Evolutionary conservation across 1,140 invertebrate species (phyloP).

Genomic region (Bombus pyrosoma): DNA sequence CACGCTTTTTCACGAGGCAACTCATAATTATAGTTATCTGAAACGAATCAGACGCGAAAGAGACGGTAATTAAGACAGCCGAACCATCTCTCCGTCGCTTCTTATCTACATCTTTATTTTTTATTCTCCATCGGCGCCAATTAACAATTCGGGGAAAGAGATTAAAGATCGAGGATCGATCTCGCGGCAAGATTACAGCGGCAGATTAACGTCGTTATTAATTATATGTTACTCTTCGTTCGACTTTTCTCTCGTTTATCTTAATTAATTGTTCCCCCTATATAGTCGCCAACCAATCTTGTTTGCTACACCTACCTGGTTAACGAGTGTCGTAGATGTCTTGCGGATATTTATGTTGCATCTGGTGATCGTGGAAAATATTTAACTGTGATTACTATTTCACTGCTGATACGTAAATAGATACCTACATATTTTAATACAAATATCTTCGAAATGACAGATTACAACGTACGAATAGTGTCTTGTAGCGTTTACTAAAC

Average conservation of each 20-base stretch:
- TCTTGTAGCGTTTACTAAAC: too few relatives aligned
- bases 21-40: constrained; percentile 35
- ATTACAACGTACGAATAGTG: too few relatives aligned
- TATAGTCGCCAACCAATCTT: not conserved
- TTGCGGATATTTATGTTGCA: not conserved
- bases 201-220: constrained; percentile 33
- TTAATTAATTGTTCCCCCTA: constrained; percentile 29
- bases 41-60: constrained; percentile 19
- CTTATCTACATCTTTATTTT: not conserved
- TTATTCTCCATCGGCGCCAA: not conserved
- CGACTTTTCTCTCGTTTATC: not conserved
- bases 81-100: not conserved
- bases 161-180: constrained; percentile 19
- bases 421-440: too few relatives aligned
- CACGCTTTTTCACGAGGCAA: constrained; percentile 1
- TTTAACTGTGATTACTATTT: not conserved
- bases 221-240: not conserved
- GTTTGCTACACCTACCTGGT: not conserved
- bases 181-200: not conserved
- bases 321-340: not conserved
- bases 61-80: constrained; percentile 19
- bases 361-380: not conserved
- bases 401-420: too few relatives aligned
- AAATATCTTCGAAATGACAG: too few relatives aligned
- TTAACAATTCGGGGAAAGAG: constrained; percentile 40